A percentile compares a stretch with the other conserved stretches of the same genome.
phyloP scores from a whole-genome alignment of 2,797 vertebrate species.

The Pristis pectinata region DNA sequence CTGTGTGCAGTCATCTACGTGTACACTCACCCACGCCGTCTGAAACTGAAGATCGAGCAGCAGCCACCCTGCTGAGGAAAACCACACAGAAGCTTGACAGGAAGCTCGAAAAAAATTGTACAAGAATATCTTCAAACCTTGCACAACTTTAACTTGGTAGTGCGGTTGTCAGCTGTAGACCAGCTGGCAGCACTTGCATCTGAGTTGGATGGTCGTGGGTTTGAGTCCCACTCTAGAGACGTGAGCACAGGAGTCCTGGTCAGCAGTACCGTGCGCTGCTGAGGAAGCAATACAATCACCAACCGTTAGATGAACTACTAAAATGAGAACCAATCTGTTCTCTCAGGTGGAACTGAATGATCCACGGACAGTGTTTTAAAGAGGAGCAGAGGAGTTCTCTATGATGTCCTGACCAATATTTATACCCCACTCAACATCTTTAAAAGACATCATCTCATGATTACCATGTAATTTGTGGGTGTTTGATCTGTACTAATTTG shows the following conservation, averaged over 20 bases:
- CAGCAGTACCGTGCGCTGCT: background rate
- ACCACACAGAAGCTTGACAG: background rate
- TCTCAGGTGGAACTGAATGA: background rate
- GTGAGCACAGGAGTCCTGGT: background rate
- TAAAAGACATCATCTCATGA: background rate
- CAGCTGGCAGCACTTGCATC: too few species aligned
- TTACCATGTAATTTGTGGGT: background rate
- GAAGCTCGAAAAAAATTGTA: background rate
- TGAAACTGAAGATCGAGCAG: background rate
- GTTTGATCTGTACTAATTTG: background rate
- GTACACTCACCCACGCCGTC: background rate
- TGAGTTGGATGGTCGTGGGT: too few species aligned
- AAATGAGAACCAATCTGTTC: background rate
- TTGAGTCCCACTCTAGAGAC: background rate
- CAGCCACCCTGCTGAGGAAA: background rate
- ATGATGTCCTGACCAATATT: background rate
- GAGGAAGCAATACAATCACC: background rate
- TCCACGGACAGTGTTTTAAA: background rate
- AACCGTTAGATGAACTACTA: background rate
- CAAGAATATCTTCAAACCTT: background rate
- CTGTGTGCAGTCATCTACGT: too few species aligned
- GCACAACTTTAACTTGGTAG: too few species aligned
- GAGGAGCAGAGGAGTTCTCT: background rate
- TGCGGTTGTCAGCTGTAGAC: too few species aligned
- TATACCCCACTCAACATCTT: background rate